Evolutionary conservation across 2,797 vertebrate genomes (phyloP), one percentile per base, ranked within the genome.

Genomic region (Selene dorsalis): DNA sequence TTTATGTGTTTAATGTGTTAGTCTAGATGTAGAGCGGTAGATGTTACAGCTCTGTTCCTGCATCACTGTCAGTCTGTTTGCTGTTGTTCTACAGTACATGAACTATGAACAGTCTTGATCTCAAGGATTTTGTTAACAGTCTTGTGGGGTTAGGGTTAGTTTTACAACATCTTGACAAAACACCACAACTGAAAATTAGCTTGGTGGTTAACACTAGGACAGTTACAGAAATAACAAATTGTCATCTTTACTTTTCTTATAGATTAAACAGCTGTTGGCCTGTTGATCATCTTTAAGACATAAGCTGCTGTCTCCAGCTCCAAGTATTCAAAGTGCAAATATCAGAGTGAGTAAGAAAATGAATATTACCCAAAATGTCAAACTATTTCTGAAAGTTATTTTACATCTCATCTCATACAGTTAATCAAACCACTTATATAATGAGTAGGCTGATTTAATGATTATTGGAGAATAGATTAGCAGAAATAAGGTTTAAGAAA

Each of bases 401-500:
- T 76, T 22, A 58, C 0, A 35, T 59, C 32, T 56, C 14, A 39
- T 1, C 28, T 5, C 2, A 32, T 26, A 39, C 8, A 61, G 47
- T 38, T 0, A 76, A 35, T 38, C 7, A 30, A 17, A 14, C 7
- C 7, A 66, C 61, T 30, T 9, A 48, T 18, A 47, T 18, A 41
- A 55, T 35, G 4, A 43, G 5, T 45, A 24, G 20, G 20, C 3
- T n/a, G 6, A 28, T 64, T 75, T 18, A 53, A 56, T 11, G 12
- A 16, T 35, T 43, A 64, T 7, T 47, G 1, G 1, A 64, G 11
- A 75, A 80, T 43, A 69, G 17, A 76, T 39, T 14, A 83, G 22
- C 14, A 79, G 26, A 75, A 69, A 73, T 53, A 68, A 22, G 14
- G 24, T 77, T 77, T 81, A 60, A 43, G 56, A 84, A 67, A 86